Percentiles rank a stretch among this genome's conserved stretches.
Evolutionary conservation across 2,797 vertebrate genomes (phyloP).

Genomic region (Coregonus ussuriensis): DNA sequence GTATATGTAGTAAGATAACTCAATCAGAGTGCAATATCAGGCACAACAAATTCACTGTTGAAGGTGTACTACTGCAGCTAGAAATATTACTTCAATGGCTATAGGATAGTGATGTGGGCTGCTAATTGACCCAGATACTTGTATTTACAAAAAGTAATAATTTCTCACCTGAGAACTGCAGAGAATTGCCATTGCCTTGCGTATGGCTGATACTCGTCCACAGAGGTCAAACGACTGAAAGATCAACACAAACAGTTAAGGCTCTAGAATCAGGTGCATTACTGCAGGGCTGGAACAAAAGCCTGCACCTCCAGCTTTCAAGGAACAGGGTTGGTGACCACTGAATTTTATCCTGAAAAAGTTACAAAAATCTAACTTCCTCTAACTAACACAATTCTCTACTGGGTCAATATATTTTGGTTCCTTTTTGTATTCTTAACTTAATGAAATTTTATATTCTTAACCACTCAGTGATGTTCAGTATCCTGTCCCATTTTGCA

Average conservation of each 20-base stretch:
- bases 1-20: not conserved
- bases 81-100: not conserved
- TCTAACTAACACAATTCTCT: too few species aligned
- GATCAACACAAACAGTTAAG: constrained; percentile 40
- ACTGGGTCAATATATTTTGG: too few species aligned
- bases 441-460: not conserved
- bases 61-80: not conserved
- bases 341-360: too few species aligned
- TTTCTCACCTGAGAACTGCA: constrained; percentile 91
- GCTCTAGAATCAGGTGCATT: not conserved
- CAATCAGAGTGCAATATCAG: not conserved
- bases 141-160: not conserved
- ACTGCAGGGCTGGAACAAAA: not conserved
- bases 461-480: too few species aligned
- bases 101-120: too few species aligned
- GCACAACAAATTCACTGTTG: not conserved
- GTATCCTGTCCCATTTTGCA: too few species aligned
- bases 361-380: too few species aligned
- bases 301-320: not conserved
- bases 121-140: not conserved
- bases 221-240: constrained; percentile 96
- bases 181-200: constrained; percentile 88
- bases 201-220: constrained; percentile 86
- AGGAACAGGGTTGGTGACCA: too few species aligned
- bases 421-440: too few species aligned